Conservation (phyloP, 2,888 invertebrate genomes). For the Drosophila birchii region DNA sequence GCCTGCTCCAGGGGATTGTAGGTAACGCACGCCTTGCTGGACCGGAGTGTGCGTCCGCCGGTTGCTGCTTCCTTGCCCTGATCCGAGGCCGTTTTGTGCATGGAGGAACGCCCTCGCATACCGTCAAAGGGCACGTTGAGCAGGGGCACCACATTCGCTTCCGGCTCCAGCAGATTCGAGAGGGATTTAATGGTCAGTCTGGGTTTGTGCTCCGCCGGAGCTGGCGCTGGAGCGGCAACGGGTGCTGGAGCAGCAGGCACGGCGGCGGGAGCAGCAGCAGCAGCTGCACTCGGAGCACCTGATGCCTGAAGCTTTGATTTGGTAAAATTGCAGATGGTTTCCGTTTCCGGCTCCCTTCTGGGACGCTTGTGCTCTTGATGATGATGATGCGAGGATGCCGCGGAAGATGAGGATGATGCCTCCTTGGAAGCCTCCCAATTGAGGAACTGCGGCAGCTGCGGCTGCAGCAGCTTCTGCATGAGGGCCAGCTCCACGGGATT, state of each 20-base stretch:
- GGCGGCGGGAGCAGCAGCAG: conserved; percentile 13
- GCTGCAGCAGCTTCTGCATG: conserved; percentile 90
- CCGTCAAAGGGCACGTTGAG: conserved; percentile 69
- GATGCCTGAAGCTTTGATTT: conserved; percentile 66
- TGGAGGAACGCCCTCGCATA: conserved; percentile 53
- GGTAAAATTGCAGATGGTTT: conserved; percentile 67
- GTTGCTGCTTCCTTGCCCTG: conserved; percentile 49
- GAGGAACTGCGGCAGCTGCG: conserved; percentile 73
- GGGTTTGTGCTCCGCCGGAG: conserved; percentile 85
- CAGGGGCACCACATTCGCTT: conserved; percentile 69
- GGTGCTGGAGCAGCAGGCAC: conserved; percentile 31
- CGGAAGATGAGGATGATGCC: conserved; percentile 19
- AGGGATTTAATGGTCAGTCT: conserved; percentile 88
- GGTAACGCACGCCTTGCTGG: conserved; percentile 66
- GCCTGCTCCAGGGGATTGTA: conserved; percentile 66
- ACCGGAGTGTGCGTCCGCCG: conserved; percentile 64
- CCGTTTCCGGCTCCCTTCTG: conserved; percentile 63
- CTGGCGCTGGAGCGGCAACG: conserved; percentile 36
- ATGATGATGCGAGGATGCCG: conserved; percentile 58
- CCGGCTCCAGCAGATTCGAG: conserved; percentile 87
- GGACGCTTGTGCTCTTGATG: conserved; percentile 65
- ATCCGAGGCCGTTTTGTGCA: conserved; percentile 51
- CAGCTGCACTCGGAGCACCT: conserved; percentile 15
- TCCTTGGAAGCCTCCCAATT: conserved; percentile 49
- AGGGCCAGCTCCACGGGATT: conserved; percentile 85